Conservation (phyloP, 2,888 invertebrate genomes). For the Trissolcus brochymenae region DNA sequence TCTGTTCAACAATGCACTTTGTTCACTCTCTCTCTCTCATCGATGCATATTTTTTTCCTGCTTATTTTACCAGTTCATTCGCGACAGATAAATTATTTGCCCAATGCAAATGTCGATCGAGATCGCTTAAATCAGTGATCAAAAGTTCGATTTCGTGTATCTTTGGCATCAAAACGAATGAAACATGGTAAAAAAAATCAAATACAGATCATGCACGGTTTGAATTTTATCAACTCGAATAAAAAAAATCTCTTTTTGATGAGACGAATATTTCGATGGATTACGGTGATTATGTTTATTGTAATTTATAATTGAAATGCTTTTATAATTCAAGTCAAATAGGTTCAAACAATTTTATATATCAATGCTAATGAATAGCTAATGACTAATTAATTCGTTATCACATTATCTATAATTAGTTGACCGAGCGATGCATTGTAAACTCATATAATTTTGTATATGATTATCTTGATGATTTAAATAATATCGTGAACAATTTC, state of each 20-base stretch:
- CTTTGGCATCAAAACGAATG: too few species aligned
- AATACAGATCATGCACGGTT: too few species aligned
- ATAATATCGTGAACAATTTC: too few species aligned
- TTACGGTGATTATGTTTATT: too few species aligned
- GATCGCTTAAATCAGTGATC: too few species aligned
- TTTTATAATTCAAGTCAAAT: too few species aligned
- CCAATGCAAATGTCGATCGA: background rate
- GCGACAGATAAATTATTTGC: conserved; percentile 5
- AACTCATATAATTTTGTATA: conserved; percentile 4
- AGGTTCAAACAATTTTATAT: conserved; percentile 1
- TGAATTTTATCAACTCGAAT: too few species aligned
- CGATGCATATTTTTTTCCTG: background rate
- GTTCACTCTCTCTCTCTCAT: conserved; percentile 42
- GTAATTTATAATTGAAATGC: too few species aligned
- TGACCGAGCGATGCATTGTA: conserved; percentile 11
- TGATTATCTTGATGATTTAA: background rate
- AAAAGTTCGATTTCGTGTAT: too few species aligned
- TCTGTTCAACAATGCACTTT: conserved; percentile 45
- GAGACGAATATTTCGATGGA: too few species aligned
- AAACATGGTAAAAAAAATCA: too few species aligned
- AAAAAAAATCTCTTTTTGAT: too few species aligned
- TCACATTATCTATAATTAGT: conserved; percentile 4
- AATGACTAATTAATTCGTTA: conserved; percentile 26
- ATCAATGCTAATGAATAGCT: conserved; percentile 8
- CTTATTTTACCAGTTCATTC: conserved; percentile 1